phyloP scores from a whole-genome alignment of 1,140 invertebrate genomes.

The Panagrolaimus sp. region DNA sequence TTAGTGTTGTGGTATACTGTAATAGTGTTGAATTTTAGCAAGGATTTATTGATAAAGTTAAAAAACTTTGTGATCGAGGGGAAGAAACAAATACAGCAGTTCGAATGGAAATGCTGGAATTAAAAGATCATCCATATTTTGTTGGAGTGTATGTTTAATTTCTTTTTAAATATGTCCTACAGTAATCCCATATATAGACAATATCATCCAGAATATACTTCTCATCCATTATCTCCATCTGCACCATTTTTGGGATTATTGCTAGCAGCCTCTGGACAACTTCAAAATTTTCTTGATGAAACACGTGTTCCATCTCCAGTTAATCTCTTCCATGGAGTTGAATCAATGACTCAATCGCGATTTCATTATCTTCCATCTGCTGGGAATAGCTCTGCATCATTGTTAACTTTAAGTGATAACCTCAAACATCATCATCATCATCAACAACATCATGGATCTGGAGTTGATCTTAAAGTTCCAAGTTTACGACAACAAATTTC shows the following conservation, averaged over 20 bases:
- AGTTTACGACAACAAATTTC: too few species aligned
- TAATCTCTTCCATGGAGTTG: neutral
- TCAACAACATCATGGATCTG: too few species aligned
- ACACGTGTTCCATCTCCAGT: conserved; percentile 20
- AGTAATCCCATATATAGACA: conserved; percentile 63
- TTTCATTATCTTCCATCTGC: conserved; percentile 7
- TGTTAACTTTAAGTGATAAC: neutral
- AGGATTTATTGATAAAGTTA: conserved; percentile 47
- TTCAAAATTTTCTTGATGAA: conserved; percentile 33
- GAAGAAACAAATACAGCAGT: conserved; percentile 62
- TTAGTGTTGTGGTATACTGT: neutral
- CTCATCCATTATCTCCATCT: conserved; percentile 82
- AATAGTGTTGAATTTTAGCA: neutral
- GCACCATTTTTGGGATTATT: conserved; percentile 91
- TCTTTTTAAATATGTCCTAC: too few species aligned
- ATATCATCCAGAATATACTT: conserved; percentile 95
- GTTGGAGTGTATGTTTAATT: conserved; percentile 71
- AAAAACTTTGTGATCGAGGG: conserved; percentile 47
- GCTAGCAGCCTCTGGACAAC: conserved; percentile 71
- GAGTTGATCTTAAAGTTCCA: too few species aligned
- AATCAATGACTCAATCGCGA: neutral
- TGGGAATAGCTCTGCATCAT: neutral
- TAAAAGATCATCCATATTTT: conserved; percentile 78
- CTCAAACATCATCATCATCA: too few species aligned
- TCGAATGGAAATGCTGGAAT: conserved; percentile 77